Conservation (phyloP, 2,888 invertebrate genomes). For the Drosophila nigritarsus region DNA sequence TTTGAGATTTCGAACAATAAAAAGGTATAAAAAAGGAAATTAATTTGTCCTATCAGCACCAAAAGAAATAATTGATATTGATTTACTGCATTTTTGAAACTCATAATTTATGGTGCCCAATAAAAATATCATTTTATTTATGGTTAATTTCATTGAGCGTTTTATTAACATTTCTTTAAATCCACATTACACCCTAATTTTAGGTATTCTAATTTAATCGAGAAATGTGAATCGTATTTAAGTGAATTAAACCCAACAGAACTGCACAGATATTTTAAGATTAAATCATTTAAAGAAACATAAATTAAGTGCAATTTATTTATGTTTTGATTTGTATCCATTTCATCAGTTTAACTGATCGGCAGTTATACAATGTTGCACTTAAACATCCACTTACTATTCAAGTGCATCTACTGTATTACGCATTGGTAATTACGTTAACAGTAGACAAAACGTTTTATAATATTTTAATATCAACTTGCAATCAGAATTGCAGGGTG, state of each 20-base stretch:
- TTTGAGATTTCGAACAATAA: constrained; percentile 52
- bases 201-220: background rate
- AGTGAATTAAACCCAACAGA: background rate
- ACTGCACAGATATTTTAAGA: background rate
- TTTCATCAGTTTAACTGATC: background rate
- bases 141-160: constrained; percentile 24
- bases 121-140: constrained; percentile 21
- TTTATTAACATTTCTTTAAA: constrained; percentile 4
- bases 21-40: constrained; percentile 38
- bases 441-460: constrained; percentile 27
- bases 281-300: background rate
- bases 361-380: background rate
- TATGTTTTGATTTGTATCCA: background rate
- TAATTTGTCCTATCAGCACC: constrained; percentile 40
- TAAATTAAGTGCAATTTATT: background rate
- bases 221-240: background rate
- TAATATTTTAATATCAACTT: background rate
- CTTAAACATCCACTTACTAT: background rate
- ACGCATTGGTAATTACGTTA: constrained; percentile 3
- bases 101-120: constrained; percentile 13
- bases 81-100: constrained; percentile 44
- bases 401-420: background rate
- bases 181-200: background rate
- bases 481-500: background rate
- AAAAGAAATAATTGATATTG: constrained; percentile 61